Percentiles rank a stretch among this genome's conserved stretches.
phyloP scores from a whole-genome alignment of 2,888 invertebrate species.

The Drosophila acutilabella region DNA sequence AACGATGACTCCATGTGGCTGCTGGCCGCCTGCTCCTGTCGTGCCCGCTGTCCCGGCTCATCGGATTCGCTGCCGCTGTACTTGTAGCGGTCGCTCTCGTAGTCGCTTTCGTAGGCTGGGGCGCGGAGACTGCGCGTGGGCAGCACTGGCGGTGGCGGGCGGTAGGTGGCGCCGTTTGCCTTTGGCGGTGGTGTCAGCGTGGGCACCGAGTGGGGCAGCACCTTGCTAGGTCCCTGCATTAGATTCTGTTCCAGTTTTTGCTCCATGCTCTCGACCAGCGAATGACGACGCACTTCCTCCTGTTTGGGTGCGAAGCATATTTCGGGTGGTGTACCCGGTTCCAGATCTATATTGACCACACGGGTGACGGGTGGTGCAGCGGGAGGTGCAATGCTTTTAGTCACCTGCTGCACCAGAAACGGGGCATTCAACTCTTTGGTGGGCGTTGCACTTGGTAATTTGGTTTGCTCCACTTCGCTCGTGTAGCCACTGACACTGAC shows the following conservation, averaged over 20 bases:
- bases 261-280: slow-evolving; percentile 87
- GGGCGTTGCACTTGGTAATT: slow-evolving; percentile 70
- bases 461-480: slow-evolving; percentile 72
- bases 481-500: slow-evolving; percentile 63
- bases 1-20: slow-evolving; percentile 56
- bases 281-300: slow-evolving; percentile 85
- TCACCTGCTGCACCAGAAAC: slow-evolving; percentile 85
- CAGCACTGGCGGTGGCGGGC: slow-evolving; percentile 87
- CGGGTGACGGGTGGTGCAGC: slow-evolving; percentile 77
- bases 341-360: slow-evolving; percentile 86
- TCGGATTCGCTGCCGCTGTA: slow-evolving; percentile 89
- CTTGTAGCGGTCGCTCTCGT: slow-evolving; percentile 90
- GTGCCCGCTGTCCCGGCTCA: slow-evolving; percentile 82
- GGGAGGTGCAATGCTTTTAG: slow-evolving; percentile 65
- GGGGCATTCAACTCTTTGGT: slow-evolving; percentile 85
- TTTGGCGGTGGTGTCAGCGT: slow-evolving; percentile 86
- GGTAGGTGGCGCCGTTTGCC: slow-evolving; percentile 83
- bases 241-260: slow-evolving; percentile 86
- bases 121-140: slow-evolving; percentile 86
- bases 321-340: slow-evolving; percentile 89
- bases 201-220: slow-evolving; percentile 86
- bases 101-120: slow-evolving; percentile 88
- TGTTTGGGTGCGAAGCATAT: slow-evolving; percentile 87
- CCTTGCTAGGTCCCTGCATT: slow-evolving; percentile 86
- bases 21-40: slow-evolving; percentile 73